These are phyloP conservation scores for Sebastes umbrosus DNA, from an alignment of 2,797 vertebrate genomes.

Conservation along the genomic window DNA sequence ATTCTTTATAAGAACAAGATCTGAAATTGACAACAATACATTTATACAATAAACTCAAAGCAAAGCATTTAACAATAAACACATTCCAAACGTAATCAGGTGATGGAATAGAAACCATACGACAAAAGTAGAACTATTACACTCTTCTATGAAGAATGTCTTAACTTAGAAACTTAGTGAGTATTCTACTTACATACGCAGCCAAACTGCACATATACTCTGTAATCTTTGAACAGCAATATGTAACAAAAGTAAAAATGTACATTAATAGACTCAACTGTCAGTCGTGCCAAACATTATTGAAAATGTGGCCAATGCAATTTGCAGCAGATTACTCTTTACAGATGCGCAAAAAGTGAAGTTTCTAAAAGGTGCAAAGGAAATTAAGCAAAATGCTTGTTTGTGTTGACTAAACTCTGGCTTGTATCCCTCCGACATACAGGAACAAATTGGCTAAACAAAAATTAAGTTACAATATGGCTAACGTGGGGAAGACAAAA, in stretches of 20 bases:
- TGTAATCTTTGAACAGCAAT: conserved; percentile 2
- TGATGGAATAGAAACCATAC: conserved; percentile 11
- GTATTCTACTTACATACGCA: background rate
- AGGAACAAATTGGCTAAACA: background rate
- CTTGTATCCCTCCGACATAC: background rate
- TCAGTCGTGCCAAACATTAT: background rate
- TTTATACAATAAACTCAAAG: conserved; percentile 38
- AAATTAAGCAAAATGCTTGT: background rate
- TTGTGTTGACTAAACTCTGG: background rate
- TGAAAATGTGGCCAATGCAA: background rate
- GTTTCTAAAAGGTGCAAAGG: background rate
- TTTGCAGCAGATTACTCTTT: background rate
- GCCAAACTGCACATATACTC: background rate
- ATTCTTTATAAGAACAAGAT: conserved; percentile 24
- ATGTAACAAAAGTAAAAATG: background rate
- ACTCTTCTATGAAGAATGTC: background rate
- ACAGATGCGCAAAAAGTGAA: background rate
- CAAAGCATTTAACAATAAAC: conserved; percentile 28
- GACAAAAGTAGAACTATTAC: conserved; percentile 2
- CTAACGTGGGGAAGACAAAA: background rate
- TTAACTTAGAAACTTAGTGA: background rate
- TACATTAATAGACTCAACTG: background rate
- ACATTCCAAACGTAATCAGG: conserved; percentile 4
- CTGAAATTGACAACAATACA: conserved; percentile 19
- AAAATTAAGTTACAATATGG: background rate